phyloP scores from a whole-genome alignment of 1,140 invertebrate species.

The Neotoxoptera formosana region DNA sequence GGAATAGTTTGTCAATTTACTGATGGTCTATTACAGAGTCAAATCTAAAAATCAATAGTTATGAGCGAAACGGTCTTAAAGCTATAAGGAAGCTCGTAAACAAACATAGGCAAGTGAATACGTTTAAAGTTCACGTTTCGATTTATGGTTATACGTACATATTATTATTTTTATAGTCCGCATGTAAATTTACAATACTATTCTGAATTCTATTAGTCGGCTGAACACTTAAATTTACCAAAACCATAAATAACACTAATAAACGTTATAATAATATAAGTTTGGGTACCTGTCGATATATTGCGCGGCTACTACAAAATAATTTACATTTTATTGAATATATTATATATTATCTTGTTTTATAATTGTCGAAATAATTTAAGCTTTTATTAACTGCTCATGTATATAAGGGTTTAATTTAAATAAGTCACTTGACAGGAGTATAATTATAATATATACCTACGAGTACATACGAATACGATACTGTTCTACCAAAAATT shows the following conservation, averaged over 20 bases:
- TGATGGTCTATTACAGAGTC: background rate
- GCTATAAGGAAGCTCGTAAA: background rate
- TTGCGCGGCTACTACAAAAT: background rate
- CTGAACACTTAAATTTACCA: background rate
- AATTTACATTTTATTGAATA: background rate
- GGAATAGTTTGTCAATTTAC: background rate
- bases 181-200: background rate
- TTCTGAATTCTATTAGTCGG: background rate
- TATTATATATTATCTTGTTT: background rate
- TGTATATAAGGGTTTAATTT: background rate
- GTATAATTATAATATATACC: too few relatives aligned
- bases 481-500: too few relatives aligned
- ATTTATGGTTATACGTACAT: background rate
- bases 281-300: background rate
- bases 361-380: background rate
- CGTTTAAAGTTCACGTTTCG: background rate
- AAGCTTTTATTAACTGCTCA: background rate
- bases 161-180: background rate
- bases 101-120: slow-evolving; percentile 15
- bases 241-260: background rate
- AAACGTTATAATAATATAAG: background rate
- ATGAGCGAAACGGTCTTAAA: background rate
- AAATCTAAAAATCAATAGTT: slow-evolving; percentile 36
- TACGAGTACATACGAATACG: too few relatives aligned
- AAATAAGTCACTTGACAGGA: background rate